Evolutionary conservation across 2,797 vertebrate species (phyloP), one percentile per base, ranked within the genome.

Genomic region (Mionectes olivaceus): DNA sequence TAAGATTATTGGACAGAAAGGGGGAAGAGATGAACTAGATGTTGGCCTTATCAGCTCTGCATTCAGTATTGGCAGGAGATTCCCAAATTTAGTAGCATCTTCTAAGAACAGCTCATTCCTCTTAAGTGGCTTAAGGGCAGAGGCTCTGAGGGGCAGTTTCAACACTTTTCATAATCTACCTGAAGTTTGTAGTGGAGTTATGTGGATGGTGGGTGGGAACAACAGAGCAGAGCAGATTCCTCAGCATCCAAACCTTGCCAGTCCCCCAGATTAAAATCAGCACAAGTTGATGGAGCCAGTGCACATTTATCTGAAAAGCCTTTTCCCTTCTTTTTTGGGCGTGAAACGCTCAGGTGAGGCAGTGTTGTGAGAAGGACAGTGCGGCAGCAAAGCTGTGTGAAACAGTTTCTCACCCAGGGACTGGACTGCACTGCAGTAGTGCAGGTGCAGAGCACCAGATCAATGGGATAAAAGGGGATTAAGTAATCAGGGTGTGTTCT

Each of bases 31-130:
- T 52, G 56, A 27, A 35, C 28, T 91, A 64, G 46, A n/a, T 79
- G 10, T 63, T 69, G 11, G 25, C 5, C 1, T 84, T 77, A 70
- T 10, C 75, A 87, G 46, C 37, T 95, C 89, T 80, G 52, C 41
- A 6, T 89, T 87, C 53, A 46, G 13, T 64, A 49, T 43, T 52
- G 27, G n/a, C 64, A 69, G 39, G 46, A 71, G 27, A 90, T 69
- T 46, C 75, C 56, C 84, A 70, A 57, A 77, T 93, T 84, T 46
- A 85, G 75, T 63, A 79, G 52, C 53, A 67, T 84, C 44, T 16
- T 44, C 56, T 79, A 79, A 89, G 67, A 90, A 70, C 16, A 39
- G 84, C 71, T 94, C 32, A 24, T 89, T 80, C 37, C 49, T 88
- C 73, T 49, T 76, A 81, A 21, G 24, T 86, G 80, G 49, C 44